Conservation (phyloP, 2,113 vertebrate genomes). For the sheep (Ovis aries) region DNA sequence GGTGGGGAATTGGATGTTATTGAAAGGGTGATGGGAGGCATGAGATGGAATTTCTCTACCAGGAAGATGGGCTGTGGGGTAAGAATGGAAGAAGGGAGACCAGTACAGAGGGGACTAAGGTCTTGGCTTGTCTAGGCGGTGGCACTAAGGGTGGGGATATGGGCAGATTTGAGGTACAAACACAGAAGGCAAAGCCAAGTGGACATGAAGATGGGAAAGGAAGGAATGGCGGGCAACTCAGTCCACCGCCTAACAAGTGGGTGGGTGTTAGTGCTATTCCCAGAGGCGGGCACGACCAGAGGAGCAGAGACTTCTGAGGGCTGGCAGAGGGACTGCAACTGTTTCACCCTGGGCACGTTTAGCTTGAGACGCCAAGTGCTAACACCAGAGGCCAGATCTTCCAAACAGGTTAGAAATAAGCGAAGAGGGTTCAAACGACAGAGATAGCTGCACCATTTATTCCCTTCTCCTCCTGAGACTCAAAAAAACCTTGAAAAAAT, state of each 20-base stretch:
- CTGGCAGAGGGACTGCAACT: neutral
- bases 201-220: neutral
- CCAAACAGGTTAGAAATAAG: neutral
- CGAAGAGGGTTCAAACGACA: neutral
- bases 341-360: neutral
- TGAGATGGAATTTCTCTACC: neutral
- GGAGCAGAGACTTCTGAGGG: neutral
- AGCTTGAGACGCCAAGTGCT: neutral
- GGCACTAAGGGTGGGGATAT: neutral
- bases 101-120: accelerated
- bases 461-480: neutral
- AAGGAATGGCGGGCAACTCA: neutral
- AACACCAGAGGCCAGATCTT: neutral
- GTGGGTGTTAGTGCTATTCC: neutral
- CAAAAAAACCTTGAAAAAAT: neutral
- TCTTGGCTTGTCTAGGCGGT: neutral
- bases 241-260: neutral
- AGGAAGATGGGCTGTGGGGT: neutral
- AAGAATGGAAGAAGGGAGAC: neutral
- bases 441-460: accelerated
- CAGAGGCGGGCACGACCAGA: neutral
- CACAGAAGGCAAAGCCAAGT: neutral
- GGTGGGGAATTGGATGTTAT: neutral
- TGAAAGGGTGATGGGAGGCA: neutral
- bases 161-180: neutral